Evolutionary conservation across 2,888 invertebrate genomes (phyloP).

Genomic region (Keiferia lycopersicella): DNA sequence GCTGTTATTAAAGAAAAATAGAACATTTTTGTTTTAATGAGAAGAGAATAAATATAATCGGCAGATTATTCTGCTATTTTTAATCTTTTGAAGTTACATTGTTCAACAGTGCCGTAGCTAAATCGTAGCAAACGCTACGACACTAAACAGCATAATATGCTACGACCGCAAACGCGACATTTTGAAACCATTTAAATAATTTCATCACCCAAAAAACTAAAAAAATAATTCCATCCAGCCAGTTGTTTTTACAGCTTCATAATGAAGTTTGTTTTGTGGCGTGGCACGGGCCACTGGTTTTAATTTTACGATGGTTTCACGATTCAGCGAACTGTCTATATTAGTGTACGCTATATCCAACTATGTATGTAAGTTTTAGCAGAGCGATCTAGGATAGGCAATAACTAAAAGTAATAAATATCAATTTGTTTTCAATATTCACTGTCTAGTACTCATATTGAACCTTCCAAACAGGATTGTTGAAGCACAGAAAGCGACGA

Average conservation of each 20-base stretch:
- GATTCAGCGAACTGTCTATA: slow-evolving; percentile 40
- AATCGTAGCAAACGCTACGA: not conserved
- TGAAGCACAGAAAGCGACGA: too few relatives aligned
- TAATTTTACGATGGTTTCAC: slow-evolving; percentile 50
- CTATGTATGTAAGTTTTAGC: not conserved
- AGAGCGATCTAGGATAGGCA: not conserved
- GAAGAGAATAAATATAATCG: not conserved
- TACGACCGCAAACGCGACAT: not conserved
- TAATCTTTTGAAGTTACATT: not conserved
- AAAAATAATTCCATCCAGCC: not conserved
- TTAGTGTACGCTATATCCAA: slow-evolving; percentile 38
- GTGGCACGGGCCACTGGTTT: slow-evolving; percentile 46
- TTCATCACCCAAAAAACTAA: too few relatives aligned
- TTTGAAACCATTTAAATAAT: not conserved
- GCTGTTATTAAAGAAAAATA: too few relatives aligned
- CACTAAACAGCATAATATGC: too few relatives aligned
- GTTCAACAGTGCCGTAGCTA: too few relatives aligned
- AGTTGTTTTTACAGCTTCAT: slow-evolving; percentile 26
- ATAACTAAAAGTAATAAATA: not conserved
- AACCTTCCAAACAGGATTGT: too few relatives aligned
- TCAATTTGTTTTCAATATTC: not conserved
- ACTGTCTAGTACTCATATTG: not conserved
- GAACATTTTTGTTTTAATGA: too few relatives aligned
- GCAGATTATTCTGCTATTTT: not conserved
- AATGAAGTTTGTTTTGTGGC: slow-evolving; percentile 31